Evolutionary conservation across 1,140 invertebrate genomes (phyloP).

Genomic region (Zaprionus tsacasi): DNA sequence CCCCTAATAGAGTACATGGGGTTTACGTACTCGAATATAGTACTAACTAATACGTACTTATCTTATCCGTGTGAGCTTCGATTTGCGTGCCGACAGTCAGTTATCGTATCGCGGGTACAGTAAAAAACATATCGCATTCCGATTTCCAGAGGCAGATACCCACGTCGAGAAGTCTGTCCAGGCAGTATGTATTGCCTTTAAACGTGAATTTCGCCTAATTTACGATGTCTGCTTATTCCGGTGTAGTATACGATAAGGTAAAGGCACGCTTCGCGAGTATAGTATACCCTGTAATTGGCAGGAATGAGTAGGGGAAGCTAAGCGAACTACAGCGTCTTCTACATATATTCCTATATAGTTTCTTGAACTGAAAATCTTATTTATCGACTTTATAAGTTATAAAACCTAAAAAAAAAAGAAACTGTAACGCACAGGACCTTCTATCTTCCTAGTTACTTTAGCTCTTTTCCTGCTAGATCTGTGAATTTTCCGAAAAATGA

Average conservation of each 20-base stretch:
- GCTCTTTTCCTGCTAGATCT: neutral
- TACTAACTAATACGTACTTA: slow-evolving; percentile 18
- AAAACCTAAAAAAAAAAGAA: too few species aligned
- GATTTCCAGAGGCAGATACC: slow-evolving; percentile 22
- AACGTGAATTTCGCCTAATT: neutral
- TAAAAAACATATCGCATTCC: slow-evolving; percentile 8
- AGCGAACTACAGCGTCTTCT: neutral
- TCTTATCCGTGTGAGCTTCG: slow-evolving; percentile 39
- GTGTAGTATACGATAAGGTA: neutral
- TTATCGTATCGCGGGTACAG: neutral
- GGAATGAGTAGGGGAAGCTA: neutral
- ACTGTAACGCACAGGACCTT: too few species aligned
- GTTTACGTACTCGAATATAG: neutral
- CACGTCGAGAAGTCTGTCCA: neutral
- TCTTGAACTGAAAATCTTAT: too few species aligned
- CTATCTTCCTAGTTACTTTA: too few species aligned
- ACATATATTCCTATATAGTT: too few species aligned
- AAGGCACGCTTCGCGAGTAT: neutral
- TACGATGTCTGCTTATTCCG: slow-evolving; percentile 1
- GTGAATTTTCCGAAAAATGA: neutral
- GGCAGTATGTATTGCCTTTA: slow-evolving; percentile 1
- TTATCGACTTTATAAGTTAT: too few species aligned
- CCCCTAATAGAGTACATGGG: neutral
- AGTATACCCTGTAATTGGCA: neutral
- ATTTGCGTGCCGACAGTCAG: slow-evolving; percentile 29